Evolutionary conservation across 2,888 invertebrate genomes (phyloP), one percentile per base, ranked within the genome.

Genomic region (Leistus spinibarbis): DNA sequence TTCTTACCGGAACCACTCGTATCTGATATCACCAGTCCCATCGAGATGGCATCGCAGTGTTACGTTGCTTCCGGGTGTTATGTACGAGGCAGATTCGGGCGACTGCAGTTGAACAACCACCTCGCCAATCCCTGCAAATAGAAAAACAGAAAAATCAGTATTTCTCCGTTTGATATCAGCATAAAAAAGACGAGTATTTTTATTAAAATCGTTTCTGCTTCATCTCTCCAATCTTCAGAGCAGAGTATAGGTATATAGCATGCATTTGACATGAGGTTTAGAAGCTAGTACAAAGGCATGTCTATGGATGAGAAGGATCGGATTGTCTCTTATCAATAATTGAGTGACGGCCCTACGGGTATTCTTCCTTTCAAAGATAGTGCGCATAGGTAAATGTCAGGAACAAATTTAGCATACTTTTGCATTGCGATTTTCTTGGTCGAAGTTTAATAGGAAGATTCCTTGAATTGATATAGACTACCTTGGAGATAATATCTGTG

Each of bases 1-100:
- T 40, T 19, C 86, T 84, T 83, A 90, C 90, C 88, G 89, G 86
- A 89, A 91, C 92, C 92, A 93, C 80, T 90, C 89, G 82, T 89
- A 88, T 79, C 87, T 86, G 77, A 92, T 88, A 78, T 91, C 90
- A 20, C 91, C 91, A 77, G 90, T 90, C 70, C 92, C 92, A 76
- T 91, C 90, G 77, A 89, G 88, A 80, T 89, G 88, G 84, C 92
- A 92, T 78, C 89, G 87, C 68, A 92, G 86, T 69, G 88, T 87
- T 77, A 92, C 86, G 81, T 87, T 89, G 81, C 81, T 86, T 78
- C 86, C 88, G 76, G 82, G 86, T 79, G 82, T 84, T 75, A 89
- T 86, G 79, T 84, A 84, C n/a, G 86, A 85, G n/a, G 86, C 82
- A 62, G 86, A 84, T 80, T 88, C 88, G n/a, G 90, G 90, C 73